Percentiles rank a stretch among this genome's conserved stretches.
phyloP scores from a whole-genome alignment of 2,113 vertebrate genomes.

The Myrmecobius fasciatus region DNA sequence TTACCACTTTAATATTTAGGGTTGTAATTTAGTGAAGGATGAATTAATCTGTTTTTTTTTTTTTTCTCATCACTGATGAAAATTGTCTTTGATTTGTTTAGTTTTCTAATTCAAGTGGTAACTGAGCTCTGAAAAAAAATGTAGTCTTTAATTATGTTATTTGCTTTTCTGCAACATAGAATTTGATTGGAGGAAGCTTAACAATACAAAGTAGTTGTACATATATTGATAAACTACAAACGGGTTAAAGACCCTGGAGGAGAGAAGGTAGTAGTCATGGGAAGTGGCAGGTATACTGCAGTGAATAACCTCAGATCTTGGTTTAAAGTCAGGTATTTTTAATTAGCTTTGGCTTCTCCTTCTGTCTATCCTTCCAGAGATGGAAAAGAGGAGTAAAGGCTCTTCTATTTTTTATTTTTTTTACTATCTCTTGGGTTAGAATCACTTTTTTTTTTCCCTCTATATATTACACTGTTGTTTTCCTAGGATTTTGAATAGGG shows the following conservation, averaged over 20 bases:
- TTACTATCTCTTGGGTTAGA: neutral
- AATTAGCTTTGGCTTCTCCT: neutral
- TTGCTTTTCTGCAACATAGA: conserved; percentile 36
- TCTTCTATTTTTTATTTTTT: neutral
- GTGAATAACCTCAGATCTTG: neutral
- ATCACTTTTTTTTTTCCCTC: neutral
- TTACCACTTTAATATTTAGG: conserved; percentile 33
- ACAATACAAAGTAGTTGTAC: neutral
- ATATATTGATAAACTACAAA: neutral
- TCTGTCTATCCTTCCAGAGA: neutral
- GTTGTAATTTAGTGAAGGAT: conserved; percentile 22
- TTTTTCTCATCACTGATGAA: conserved; percentile 38
- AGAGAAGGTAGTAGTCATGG: neutral
- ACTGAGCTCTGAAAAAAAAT: neutral
- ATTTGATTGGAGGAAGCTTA: neutral
- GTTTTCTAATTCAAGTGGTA: conserved; percentile 58
- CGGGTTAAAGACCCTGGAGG: neutral
- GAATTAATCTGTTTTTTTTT: conserved; percentile 51
- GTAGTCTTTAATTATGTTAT: conserved; percentile 32
- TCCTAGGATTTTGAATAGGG: neutral
- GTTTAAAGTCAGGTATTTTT: neutral
- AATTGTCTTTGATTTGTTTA: conserved; percentile 61
- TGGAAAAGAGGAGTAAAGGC: neutral
- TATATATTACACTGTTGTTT: neutral
- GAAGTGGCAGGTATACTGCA: neutral